These are phyloP conservation scores for Dinothrombium tinctorium DNA, from an alignment of 1,140 invertebrate species.

Conservation along the genomic window DNA sequence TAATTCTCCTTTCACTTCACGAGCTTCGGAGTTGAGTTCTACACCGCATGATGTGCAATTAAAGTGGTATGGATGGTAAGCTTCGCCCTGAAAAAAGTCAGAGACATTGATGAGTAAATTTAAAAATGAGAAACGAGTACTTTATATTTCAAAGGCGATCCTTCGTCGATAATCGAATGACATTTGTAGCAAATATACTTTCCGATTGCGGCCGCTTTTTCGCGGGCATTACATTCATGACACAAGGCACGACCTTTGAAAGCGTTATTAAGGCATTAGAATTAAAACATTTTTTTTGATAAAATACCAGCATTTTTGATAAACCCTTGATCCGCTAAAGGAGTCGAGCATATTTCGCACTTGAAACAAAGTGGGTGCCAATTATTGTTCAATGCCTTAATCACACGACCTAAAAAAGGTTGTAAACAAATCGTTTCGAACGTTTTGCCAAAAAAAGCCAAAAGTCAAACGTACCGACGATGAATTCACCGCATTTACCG, in stretches of 20 bases:
- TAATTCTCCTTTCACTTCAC: conserved; percentile 82
- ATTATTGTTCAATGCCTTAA: conserved; percentile 95
- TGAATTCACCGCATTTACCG: conserved; percentile 84
- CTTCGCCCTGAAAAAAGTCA: conserved; percentile 26
- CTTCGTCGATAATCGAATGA: conserved; percentile 86
- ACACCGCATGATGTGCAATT: conserved; percentile 52
- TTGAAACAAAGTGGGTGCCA: conserved; percentile 97
- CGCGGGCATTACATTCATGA: conserved; percentile 83
- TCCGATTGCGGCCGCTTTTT: conserved; percentile 78
- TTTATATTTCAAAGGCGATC: conserved; percentile 56
- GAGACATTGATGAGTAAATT: background rate
- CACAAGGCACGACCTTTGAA: conserved; percentile 47
- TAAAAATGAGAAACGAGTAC: conserved; percentile 1
- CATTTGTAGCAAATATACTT: conserved; percentile 98
- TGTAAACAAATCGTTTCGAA: background rate
- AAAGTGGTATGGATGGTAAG: conserved; percentile 98
- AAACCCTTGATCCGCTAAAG: conserved; percentile 88
- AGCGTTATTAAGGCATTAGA: background rate
- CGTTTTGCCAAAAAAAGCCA: background rate
- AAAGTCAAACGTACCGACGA: conserved; percentile 39
- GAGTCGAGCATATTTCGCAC: conserved; percentile 70
- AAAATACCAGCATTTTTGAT: conserved; percentile 55
- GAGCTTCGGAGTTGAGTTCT: conserved; percentile 49
- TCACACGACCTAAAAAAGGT: conserved; percentile 38
- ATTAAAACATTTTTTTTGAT: background rate